Conservation (phyloP, 1,140 invertebrate genomes). For the Scaptodrosophila lebanonensis region DNA sequence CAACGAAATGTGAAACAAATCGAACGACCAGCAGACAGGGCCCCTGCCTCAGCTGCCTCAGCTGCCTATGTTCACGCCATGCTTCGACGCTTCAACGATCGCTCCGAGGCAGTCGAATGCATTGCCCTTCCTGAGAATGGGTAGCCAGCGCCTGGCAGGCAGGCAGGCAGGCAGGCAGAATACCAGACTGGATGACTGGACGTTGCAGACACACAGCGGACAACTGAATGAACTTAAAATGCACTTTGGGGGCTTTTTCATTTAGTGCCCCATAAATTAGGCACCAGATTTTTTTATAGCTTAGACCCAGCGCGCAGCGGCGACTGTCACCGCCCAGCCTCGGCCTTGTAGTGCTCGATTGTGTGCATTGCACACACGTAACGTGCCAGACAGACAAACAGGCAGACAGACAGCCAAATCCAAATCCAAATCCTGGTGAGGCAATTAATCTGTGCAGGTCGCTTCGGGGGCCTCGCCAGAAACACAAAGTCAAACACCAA, state of each 20-base stretch:
- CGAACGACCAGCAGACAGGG: background rate
- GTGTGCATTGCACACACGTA: conserved; percentile 1
- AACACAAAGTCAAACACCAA: conserved; percentile 2
- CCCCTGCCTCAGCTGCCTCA: background rate
- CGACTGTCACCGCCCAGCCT: background rate
- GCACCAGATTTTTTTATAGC: conserved; percentile 26
- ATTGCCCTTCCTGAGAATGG: no score
- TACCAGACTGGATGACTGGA: no score
- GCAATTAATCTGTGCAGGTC: conserved; percentile 48
- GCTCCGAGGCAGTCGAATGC: conserved; percentile 3
- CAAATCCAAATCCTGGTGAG: conserved; percentile 12
- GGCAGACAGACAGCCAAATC: conserved; percentile 6
- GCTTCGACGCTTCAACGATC: conserved; percentile 36
- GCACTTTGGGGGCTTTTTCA: conserved; percentile 51
- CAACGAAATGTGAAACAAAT: conserved; percentile 35
- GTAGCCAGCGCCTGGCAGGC: no score
- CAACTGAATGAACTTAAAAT: conserved; percentile 36
- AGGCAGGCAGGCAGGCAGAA: background rate
- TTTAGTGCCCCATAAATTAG: conserved; percentile 56
- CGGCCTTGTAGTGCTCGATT: conserved; percentile 26
- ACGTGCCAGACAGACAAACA: background rate
- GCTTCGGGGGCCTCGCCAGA: conserved; percentile 15
- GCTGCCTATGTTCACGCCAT: conserved; percentile 35
- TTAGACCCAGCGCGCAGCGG: no score
- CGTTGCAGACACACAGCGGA: background rate